Evolutionary conservation across 2,113 vertebrate species (phyloP).

Genomic region (Oryzias woworae): DNA sequence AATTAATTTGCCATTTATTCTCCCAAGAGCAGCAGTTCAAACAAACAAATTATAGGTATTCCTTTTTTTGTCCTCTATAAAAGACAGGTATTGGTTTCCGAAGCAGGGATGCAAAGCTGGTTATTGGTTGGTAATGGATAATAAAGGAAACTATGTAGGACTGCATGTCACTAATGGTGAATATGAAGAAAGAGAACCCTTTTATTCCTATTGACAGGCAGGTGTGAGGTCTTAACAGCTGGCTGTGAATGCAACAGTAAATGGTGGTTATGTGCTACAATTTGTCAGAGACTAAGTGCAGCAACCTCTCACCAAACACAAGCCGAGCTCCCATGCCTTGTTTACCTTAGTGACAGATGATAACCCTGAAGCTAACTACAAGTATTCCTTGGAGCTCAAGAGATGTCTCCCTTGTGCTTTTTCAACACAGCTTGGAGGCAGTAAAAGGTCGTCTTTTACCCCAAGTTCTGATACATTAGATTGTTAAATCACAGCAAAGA

Average conservation of each 20-base stretch:
- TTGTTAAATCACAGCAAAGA: background rate
- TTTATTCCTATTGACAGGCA: conserved; percentile 4
- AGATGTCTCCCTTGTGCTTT: conserved; percentile 14
- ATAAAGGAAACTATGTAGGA: background rate
- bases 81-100: too few species aligned
- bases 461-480: background rate
- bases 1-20: too few species aligned
- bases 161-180: background rate
- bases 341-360: conserved; percentile 23
- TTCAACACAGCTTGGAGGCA: conserved; percentile 4
- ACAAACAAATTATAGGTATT: too few species aligned
- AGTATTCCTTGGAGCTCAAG: conserved; percentile 8
- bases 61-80: too few species aligned
- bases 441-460: background rate
- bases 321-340: conserved; percentile 9
- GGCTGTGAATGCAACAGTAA: conserved; percentile 12
- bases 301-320: conserved; percentile 7
- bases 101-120: too few species aligned
- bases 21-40: too few species aligned
- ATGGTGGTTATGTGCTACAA: conserved; percentile 8
- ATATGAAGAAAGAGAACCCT: background rate
- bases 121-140: background rate
- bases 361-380: conserved; percentile 20
- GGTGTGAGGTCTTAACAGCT: conserved; percentile 14
- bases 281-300: conserved; percentile 19